These are phyloP conservation scores for Sorex maritimensis DNA, from an alignment of 2,797 vertebrate species.

Conservation along the genomic window DNA sequence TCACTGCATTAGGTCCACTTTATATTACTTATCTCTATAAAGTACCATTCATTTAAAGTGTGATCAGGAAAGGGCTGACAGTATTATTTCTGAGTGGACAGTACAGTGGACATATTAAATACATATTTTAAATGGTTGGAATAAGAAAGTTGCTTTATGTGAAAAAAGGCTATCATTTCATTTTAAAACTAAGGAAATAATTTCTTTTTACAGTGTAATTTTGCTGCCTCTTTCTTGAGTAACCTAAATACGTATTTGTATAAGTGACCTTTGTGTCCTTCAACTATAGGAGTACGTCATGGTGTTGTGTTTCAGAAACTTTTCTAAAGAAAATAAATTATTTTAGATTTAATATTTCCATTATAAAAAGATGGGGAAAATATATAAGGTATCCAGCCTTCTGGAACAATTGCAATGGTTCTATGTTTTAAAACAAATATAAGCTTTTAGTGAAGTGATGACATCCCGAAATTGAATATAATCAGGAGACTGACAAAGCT, in stretches of 20 bases:
- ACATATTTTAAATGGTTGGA: constrained; percentile 10
- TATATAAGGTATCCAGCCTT: constrained; percentile 40
- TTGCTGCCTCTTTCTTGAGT: not conserved
- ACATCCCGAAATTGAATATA: constrained; percentile 34
- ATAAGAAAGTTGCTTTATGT: constrained; percentile 16
- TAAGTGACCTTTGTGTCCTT: constrained; percentile 38
- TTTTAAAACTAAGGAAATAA: constrained; percentile 54
- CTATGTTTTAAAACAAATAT: constrained; percentile 57
- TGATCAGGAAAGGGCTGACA: not conserved
- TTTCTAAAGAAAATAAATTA: constrained; percentile 27
- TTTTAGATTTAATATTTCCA: constrained; percentile 55
- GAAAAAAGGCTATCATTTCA: not conserved
- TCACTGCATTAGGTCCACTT: not conserved
- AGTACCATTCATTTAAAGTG: constrained; percentile 27
- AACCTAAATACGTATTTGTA: constrained; percentile 40
- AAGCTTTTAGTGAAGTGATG: constrained; percentile 37
- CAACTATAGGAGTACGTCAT: constrained; percentile 46
- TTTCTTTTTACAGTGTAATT: not conserved
- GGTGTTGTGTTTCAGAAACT: constrained; percentile 25
- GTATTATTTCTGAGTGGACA: constrained; percentile 7
- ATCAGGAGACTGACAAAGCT: not conserved
- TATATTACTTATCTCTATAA: not conserved
- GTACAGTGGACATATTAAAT: not conserved
- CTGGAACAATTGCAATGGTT: constrained; percentile 53
- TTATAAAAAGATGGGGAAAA: constrained; percentile 3